A percentile compares a stretch with the other conserved stretches of the same genome.
Evolutionary conservation across 2,113 vertebrate genomes (phyloP).

Genomic region (Ageneiosus marmoratus): DNA sequence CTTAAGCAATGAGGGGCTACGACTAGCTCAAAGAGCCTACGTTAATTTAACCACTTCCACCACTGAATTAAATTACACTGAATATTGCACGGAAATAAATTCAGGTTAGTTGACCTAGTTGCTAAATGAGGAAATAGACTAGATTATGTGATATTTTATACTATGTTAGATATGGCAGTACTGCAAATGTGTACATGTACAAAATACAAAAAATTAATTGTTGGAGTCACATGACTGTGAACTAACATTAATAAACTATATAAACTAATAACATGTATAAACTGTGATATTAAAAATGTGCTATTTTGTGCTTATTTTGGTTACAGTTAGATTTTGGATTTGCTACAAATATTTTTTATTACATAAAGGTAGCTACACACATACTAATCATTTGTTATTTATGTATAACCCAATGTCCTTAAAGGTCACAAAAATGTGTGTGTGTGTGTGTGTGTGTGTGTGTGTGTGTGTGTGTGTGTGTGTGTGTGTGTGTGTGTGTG

Average conservation of each 20-base stretch:
- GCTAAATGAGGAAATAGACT: background rate
- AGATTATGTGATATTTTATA: background rate
- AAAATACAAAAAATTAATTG: background rate
- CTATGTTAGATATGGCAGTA: background rate
- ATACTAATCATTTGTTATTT: background rate
- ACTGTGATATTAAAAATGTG: background rate
- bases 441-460: constrained; percentile 12
- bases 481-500: background rate
- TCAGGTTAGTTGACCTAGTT: background rate
- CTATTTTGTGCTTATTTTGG: background rate
- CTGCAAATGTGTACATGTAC: background rate
- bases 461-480: constrained; percentile 3
- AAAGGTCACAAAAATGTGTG: background rate
- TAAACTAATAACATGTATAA: too few species aligned
- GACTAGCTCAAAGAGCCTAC: background rate
- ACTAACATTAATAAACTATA: background rate
- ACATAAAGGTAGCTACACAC: background rate
- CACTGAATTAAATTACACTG: background rate
- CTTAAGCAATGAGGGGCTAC: background rate
- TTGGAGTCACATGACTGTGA: background rate
- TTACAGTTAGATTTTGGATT: background rate
- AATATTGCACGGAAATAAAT: background rate
- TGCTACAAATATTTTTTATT: background rate
- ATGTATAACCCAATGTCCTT: background rate
- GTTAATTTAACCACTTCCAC: background rate